phyloP scores from a whole-genome alignment of 1,140 invertebrate genomes.

The Polypedilum pembai region DNA sequence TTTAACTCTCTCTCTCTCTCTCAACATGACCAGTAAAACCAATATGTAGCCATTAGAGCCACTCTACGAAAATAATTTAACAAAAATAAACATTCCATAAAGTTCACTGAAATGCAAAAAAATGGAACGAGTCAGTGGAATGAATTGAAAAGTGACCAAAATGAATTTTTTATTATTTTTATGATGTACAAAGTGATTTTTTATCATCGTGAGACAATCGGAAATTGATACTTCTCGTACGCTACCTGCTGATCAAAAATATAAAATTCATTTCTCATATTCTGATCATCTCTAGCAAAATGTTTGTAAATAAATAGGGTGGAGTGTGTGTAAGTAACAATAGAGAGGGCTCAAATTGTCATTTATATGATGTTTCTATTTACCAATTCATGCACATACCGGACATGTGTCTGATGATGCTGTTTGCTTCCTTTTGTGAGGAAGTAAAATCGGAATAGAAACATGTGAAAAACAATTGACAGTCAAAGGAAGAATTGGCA shows the following conservation, averaged over 20 bases:
- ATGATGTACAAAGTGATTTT: not conserved
- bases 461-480: constrained; percentile 21
- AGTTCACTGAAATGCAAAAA: not conserved
- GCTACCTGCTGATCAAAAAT: constrained; percentile 15
- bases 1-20: too few relatives aligned
- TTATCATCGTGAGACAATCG: constrained; percentile 25
- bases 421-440: not conserved
- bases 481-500: not conserved
- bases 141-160: not conserved
- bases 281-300: not conserved
- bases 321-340: not conserved
- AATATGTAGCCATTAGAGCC: not conserved
- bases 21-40: not conserved
- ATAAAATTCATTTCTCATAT: not conserved
- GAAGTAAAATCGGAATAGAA: not conserved
- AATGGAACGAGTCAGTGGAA: not conserved
- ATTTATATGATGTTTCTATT: constrained; percentile 5
- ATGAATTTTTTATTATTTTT: constrained; percentile 15
- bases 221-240: not conserved
- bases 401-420: not conserved
- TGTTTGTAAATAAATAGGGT: constrained; percentile 25
- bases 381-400: not conserved
- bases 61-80: not conserved
- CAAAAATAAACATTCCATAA: constrained; percentile 14
- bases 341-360: not conserved